Evolutionary conservation across 2,797 vertebrate species (phyloP), one percentile per base, ranked within the genome.

Genomic region (Aplochiton taeniatus): DNA sequence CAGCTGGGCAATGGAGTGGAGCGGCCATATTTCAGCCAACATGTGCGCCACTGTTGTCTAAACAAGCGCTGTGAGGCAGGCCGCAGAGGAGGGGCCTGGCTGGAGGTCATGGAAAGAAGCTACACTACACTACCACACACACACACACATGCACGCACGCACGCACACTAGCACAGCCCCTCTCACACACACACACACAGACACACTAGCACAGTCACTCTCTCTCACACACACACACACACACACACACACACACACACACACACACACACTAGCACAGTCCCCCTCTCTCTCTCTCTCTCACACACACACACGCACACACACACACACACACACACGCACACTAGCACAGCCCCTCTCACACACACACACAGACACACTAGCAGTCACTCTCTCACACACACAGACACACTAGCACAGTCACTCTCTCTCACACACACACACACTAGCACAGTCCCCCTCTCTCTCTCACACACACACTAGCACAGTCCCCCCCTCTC

Each of bases 31-130:
- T 91, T 90, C 89, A 91, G 87, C 87, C 87, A 88, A 92, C 91
- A 92, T 92, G 90, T 92, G 92, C 89, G 66, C 87, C 90, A 86
- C 91, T 90, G 90, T 92, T 93, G 91, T 93, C 90, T 88, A 93
- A 93, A 93, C 90, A 93, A 89, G 88, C 70, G 76, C 85, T 82
- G 76, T 66, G 50, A 90, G 88, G 85, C 86, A 80, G 84, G 86
- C 85, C 72, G 65, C 82, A 81, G 86, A 89, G 87, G 88, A 88
- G 88, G 86, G 84, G 84, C 78, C 86, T 91, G 87, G 88, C 89
- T 85, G 88, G 85, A 89, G 89, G 87, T 88, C 89, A 89, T 85
- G 90, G 90, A 92, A 91, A 91, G 87, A 88, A 86, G 88, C 89
- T 82, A 84, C 77, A 90, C 88, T 57, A 58, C 65, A 31, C 44